Evolutionary conservation across 1,140 invertebrate species (phyloP), one percentile per base, ranked within the genome.

Genomic region (Capitella teleta): DNA sequence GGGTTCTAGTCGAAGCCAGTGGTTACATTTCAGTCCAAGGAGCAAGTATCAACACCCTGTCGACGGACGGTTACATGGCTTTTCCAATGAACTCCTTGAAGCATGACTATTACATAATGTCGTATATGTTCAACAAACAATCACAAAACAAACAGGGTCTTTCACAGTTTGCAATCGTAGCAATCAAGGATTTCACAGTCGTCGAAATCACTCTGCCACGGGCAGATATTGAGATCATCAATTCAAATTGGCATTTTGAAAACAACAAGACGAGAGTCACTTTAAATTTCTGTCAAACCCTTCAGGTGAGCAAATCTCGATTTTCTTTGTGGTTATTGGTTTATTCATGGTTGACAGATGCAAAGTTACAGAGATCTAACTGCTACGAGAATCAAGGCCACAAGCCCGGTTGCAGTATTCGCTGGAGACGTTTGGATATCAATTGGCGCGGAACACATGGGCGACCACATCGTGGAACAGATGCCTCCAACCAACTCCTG

Each of bases 391-490:
- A 52, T 67, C 14, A 52, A 41, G 4, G 36, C 6, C 48, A 43
- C n/a, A 52, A 55, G 21, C 19, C 56, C n/a, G 52, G 32, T 67
- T 18, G 45, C 55, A 5, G 57, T 63, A 0, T 58, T 62, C 30
- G 56, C 52, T 28, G 65, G 63, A 10, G 61, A 61, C 51, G 48
- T 51, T 19, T 55, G 53, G 30, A 57, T 57, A 16, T 49, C 37
- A 12, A 52, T 63, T 10, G 37, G 40, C 2, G 32, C 37, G 1
- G 54, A 43, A 10, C 43, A 26, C 4, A 49, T 49, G 28, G 21
- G 46, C 5, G 62, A 62, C 52, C 59, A 64, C 51, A 40, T 66
- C 21, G 60, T 57, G 5, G 62, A 61, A 34, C 57, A 60, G 40
- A 43, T 66, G 28, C 53, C 57, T 30, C 60, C 64, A 4, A 55